Percentiles rank a stretch among this genome's conserved stretches.
phyloP scores from a whole-genome alignment of 2,888 invertebrate genomes.

The Diarsia rubi region DNA sequence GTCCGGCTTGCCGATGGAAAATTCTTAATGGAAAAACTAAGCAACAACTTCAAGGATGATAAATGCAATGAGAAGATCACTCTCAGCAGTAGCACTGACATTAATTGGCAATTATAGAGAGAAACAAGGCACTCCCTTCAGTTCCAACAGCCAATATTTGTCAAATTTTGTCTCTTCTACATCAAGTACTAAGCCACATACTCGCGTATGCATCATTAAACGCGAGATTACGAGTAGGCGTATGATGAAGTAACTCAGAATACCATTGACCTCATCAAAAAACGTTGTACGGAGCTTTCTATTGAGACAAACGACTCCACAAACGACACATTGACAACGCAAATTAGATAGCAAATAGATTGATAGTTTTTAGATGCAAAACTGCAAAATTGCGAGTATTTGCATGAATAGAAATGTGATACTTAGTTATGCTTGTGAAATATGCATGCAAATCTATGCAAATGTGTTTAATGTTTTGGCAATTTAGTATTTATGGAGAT shows the following conservation, averaged over 20 bases:
- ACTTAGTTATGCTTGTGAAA: constrained; percentile 36
- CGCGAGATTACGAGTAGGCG: constrained; percentile 58
- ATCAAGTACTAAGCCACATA: constrained; percentile 30
- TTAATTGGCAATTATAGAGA: not conserved
- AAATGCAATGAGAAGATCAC: not conserved
- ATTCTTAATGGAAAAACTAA: too few species aligned
- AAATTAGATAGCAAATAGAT: constrained; percentile 45
- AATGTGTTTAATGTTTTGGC: constrained; percentile 39
- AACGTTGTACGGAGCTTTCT: constrained; percentile 58
- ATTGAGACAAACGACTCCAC: constrained; percentile 50
- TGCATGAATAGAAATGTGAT: constrained; percentile 34
- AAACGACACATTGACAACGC: constrained; percentile 47
- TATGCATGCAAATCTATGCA: constrained; percentile 47
- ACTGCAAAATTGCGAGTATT: constrained; percentile 34
- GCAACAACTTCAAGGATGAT: not conserved
- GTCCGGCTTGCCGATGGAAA: not conserved
- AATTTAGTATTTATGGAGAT: constrained; percentile 39
- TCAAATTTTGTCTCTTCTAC: constrained; percentile 2
- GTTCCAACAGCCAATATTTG: not conserved
- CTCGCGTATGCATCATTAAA: constrained; percentile 51
- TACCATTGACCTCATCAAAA: constrained; percentile 66
- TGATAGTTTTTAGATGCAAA: constrained; percentile 50
- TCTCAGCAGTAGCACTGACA: not conserved
- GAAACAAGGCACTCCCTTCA: not conserved
- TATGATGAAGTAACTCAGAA: constrained; percentile 57